Conservation (phyloP, 1,140 invertebrate genomes). For the Littorina saxatilis region DNA sequence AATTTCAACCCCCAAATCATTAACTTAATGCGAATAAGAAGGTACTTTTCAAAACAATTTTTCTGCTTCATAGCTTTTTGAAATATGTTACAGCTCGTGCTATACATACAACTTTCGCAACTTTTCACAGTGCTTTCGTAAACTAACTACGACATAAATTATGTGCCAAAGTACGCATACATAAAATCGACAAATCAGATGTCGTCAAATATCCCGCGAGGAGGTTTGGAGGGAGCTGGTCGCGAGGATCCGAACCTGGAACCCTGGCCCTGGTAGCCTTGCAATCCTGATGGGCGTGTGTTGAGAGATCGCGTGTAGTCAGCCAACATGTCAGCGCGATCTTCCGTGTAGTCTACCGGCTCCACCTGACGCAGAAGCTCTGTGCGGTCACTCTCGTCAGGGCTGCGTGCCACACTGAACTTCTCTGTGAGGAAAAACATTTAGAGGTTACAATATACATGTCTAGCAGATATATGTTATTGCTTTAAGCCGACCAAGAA, state of each 20-base stretch:
- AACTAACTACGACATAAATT: too few species aligned
- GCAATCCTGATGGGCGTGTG: background rate
- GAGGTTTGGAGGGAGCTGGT: constrained; percentile 76
- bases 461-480: too few species aligned
- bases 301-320: constrained; percentile 36
- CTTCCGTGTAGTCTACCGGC: constrained; percentile 79
- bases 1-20: too few species aligned
- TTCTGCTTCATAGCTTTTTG: too few species aligned
- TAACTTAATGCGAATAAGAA: too few species aligned
- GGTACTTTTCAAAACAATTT: too few species aligned
- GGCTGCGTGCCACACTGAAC: constrained; percentile 66
- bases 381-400: constrained; percentile 80
- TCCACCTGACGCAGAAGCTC: constrained; percentile 81
- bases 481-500: too few species aligned
- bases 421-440: constrained; percentile 46
- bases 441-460: too few species aligned
- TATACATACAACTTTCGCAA: too few species aligned
- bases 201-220: constrained; percentile 90
- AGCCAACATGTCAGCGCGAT: constrained; percentile 50
- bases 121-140: too few species aligned
- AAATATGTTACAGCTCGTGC: too few species aligned
- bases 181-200: constrained; percentile 77
- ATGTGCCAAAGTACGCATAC: too few species aligned
- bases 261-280: constrained; percentile 31
- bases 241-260: constrained; percentile 39